A percentile compares a stretch with the other conserved stretches of the same genome.
Conservation (phyloP, 2,888 invertebrate genomes). For the Desoria tigrina region DNA sequence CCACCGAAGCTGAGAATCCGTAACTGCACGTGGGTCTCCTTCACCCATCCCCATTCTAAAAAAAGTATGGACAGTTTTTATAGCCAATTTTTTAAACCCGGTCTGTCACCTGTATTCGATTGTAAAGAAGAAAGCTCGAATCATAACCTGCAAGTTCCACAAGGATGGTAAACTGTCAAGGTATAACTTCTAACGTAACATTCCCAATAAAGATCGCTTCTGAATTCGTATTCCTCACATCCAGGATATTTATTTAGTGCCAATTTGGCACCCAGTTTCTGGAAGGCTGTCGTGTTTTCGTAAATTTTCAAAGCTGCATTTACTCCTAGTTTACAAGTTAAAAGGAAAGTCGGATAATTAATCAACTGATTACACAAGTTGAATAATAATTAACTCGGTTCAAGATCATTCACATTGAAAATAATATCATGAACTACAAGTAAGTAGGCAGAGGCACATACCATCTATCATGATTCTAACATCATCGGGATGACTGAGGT, state of each 20-base stretch:
- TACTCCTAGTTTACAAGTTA: slow-evolving; percentile 18
- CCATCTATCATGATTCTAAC: slow-evolving; percentile 47
- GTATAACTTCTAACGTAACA: slow-evolving; percentile 47
- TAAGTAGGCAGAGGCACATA: background rate
- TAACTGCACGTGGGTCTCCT: slow-evolving; percentile 29
- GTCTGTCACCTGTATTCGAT: too few species aligned
- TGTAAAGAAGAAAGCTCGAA: background rate
- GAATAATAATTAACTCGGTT: background rate
- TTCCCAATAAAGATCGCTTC: slow-evolving; percentile 48
- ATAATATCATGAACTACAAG: background rate
- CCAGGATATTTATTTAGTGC: slow-evolving; percentile 44
- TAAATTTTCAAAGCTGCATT: slow-evolving; percentile 35
- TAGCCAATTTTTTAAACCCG: too few species aligned
- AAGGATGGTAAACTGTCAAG: slow-evolving; percentile 49
- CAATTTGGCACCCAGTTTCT: slow-evolving; percentile 43
- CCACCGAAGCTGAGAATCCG: slow-evolving; percentile 41
- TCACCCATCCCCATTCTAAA: slow-evolving; percentile 7
- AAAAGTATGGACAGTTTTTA: background rate
- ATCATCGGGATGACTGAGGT: slow-evolving; percentile 54
- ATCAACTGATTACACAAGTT: background rate
- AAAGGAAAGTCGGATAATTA: background rate
- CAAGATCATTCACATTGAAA: too few species aligned
- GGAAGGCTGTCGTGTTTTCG: slow-evolving; percentile 45
- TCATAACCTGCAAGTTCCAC: slow-evolving; percentile 18
- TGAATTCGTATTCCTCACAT: slow-evolving; percentile 37